phyloP scores from a whole-genome alignment of 2,888 invertebrate genomes.

The Dioctria rufipes region DNA sequence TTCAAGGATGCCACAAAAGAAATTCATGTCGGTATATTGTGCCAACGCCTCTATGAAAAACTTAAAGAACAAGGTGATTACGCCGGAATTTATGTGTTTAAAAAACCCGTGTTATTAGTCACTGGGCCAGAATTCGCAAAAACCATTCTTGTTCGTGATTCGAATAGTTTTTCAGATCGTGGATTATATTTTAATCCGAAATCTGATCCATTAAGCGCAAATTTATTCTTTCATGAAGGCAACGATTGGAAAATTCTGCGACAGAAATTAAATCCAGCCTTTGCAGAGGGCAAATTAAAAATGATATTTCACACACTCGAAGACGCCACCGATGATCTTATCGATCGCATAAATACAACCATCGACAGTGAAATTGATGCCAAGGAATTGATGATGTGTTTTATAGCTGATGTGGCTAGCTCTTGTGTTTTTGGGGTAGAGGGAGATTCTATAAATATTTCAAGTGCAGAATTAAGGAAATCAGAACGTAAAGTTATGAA shows the following conservation, averaged over 20 bases:
- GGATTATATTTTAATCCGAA: constrained; percentile 58
- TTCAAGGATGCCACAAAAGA: constrained; percentile 42
- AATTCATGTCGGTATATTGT: constrained; percentile 45
- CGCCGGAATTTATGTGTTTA: constrained; percentile 57
- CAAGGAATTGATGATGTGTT: constrained; percentile 57
- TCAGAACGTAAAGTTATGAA: constrained; percentile 56
- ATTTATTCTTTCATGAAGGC: constrained; percentile 59
- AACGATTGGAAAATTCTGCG: constrained; percentile 58
- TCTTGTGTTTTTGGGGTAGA: constrained; percentile 68
- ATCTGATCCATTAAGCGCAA: constrained; percentile 58
- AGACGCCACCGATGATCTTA: constrained; percentile 56
- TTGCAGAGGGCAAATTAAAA: constrained; percentile 60
- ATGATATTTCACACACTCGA: constrained; percentile 59
- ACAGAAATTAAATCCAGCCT: constrained; percentile 58
- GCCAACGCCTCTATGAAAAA: constrained; percentile 54
- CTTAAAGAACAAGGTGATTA: constrained; percentile 54
- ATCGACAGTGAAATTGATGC: constrained; percentile 55
- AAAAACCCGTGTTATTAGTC: constrained; percentile 54
- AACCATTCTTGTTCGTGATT: constrained; percentile 57
- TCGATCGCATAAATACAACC: constrained; percentile 37
- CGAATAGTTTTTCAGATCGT: constrained; percentile 58
- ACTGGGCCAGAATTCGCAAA: constrained; percentile 57
- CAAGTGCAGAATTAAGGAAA: constrained; percentile 63
- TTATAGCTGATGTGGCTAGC: constrained; percentile 61
- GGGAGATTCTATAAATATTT: constrained; percentile 64